A percentile compares a stretch with the other conserved stretches of the same genome.
phyloP scores from a whole-genome alignment of 2,113 vertebrate genomes.

The Psammodynastes pulverulentus region DNA sequence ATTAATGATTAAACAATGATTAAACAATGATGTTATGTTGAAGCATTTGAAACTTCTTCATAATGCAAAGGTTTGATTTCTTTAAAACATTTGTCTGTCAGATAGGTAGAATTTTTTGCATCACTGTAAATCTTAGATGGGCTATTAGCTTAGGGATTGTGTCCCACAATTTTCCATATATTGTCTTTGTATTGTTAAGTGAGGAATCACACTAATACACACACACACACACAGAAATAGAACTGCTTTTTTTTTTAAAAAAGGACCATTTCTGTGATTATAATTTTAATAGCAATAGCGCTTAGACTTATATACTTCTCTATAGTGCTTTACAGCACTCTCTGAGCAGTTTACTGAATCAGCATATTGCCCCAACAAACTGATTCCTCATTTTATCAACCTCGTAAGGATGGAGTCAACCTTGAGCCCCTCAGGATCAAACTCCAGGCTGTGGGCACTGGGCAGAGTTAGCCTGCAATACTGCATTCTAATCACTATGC shows the following conservation, averaged over 20 bases:
- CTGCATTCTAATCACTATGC: not conserved
- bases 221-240: conserved; percentile 1
- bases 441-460: not conserved
- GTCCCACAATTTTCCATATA: conserved; percentile 38
- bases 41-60: not conserved
- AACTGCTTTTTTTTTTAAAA: conserved; percentile 25
- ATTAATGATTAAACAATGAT: not conserved
- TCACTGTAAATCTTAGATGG: conserved; percentile 46
- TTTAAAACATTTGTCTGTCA: conserved; percentile 55
- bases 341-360: not conserved
- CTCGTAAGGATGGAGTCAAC: not conserved
- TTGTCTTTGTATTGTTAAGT: conserved; percentile 44
- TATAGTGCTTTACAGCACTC: not conserved
- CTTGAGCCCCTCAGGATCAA: not conserved
- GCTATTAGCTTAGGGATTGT: conserved; percentile 49
- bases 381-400: not conserved
- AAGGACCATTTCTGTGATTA: conserved; percentile 22
- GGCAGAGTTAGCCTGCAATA: not conserved
- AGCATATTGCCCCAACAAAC: not conserved
- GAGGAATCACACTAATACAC: conserved; percentile 39
- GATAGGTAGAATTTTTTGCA: conserved; percentile 52
- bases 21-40: too few species aligned
- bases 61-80: conserved; percentile 45
- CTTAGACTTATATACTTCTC: not conserved
- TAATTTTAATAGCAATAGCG: conserved; percentile 5